Base-by-base conservation (phyloP, 1,140 invertebrate species). In the Dreissena rostriformis region DNA sequence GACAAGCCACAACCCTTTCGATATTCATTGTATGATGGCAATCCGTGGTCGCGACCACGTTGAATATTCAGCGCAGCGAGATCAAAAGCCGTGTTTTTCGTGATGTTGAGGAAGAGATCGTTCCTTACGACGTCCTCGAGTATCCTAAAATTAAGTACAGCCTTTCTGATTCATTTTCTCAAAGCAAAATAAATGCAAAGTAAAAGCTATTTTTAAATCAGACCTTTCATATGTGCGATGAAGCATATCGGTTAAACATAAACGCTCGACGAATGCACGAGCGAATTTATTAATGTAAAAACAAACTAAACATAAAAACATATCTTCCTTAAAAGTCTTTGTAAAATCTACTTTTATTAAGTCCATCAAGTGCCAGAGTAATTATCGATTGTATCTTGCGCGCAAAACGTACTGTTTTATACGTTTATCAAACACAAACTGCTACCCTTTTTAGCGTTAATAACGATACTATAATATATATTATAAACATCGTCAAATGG, bases 11-110 rank as follows among this genome's bases (percentile, higher is more conserved):
- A 84, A 22, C 68, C 29, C 39, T 68, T 11, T 67, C 84, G 72
- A 28, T 65, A 39, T 19, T 82, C 73, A 77, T 96, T 71, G 91
- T 98, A 98, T 0, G 95, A 95, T 4, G 96, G 96, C 5, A 98
- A 92, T 26, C 97, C 97, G 90, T 98, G 97, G 93, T 98, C 98
- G 39, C 98, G 95, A 86, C 97, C 97, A 90, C 98, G 95, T 90
- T 98, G 97, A 72, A 98, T 96, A 87, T 98, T 97, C 63, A 96
- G 95, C 0, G 97, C 96, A 39, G 96, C 95, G 74, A 98, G 93
- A 94, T 98, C 98, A 28, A 82, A 76, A 8, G 74, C n/a, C 2
- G 49, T 24, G 28, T 76, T 61, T 28, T 61, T 65, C 6, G n/a
- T 28, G 1, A 19, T 26, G 39, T 76, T 53, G 51, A 76, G 39